Evolutionary conservation across 2,113 vertebrate genomes (phyloP).

Genomic region (Serilophus lunatus): DNA sequence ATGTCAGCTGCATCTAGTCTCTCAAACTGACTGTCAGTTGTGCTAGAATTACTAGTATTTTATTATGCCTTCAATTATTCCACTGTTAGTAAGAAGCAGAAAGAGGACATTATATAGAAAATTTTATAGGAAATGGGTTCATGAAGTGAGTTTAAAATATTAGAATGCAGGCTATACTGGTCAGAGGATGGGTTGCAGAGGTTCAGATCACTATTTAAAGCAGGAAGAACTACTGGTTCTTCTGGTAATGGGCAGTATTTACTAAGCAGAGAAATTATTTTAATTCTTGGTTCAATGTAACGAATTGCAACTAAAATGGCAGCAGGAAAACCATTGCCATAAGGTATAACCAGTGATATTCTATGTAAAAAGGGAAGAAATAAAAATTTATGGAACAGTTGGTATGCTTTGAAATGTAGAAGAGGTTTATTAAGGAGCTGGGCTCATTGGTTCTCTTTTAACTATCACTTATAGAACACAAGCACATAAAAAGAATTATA

Average conservation of each 20-base stretch:
- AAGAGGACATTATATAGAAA: neutral
- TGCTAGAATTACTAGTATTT: neutral
- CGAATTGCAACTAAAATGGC: neutral
- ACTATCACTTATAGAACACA: neutral
- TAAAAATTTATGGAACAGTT: neutral
- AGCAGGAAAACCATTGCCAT: neutral
- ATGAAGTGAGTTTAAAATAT: neutral
- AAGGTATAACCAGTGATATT: neutral
- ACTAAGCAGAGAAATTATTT: neutral
- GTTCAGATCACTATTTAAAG: neutral
- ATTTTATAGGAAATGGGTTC: neutral
- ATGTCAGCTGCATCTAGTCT: neutral
- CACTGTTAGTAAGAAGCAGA: neutral
- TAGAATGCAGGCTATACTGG: accelerated
- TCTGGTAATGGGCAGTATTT: neutral
- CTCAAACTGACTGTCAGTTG: neutral
- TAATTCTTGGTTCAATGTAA: slow-evolving; percentile 15
- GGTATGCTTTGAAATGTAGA: neutral
- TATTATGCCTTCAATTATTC: neutral
- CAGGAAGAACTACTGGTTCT: neutral
- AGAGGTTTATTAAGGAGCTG: neutral
- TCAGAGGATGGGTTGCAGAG: neutral
- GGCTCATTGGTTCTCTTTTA: neutral
- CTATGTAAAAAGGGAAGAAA: neutral
- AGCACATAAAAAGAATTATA: neutral